phyloP scores from a whole-genome alignment of 2,888 invertebrate genomes.

The Phortica okadai region DNA sequence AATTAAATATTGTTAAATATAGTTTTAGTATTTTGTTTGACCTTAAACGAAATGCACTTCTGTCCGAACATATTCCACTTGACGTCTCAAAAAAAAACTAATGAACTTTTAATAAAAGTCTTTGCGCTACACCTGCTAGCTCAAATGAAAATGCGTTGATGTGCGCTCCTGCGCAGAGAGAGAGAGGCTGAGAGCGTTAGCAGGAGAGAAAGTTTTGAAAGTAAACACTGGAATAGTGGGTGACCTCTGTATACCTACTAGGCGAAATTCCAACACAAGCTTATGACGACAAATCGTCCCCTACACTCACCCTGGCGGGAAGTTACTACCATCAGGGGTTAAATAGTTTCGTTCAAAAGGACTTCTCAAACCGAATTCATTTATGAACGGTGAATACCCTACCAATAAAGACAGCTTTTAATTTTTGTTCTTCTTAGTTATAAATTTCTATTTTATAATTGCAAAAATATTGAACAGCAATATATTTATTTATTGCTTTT shows the following conservation, averaged over 20 bases:
- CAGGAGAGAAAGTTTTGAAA: constrained; percentile 44
- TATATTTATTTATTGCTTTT: too few species aligned
- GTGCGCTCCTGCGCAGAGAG: constrained; percentile 54
- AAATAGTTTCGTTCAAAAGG: too few species aligned
- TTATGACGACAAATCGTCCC: too few species aligned
- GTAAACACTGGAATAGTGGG: constrained; percentile 56
- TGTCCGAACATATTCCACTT: constrained; percentile 47
- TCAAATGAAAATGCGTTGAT: constrained; percentile 47
- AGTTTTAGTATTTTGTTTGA: constrained; percentile 31
- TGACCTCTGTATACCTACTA: constrained; percentile 51
- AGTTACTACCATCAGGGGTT: too few species aligned
- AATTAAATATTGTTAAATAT: neutral
- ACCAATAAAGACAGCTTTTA: too few species aligned
- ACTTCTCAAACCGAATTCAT: too few species aligned
- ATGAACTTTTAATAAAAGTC: constrained; percentile 42
- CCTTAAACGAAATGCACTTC: constrained; percentile 38
- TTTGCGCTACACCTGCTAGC: constrained; percentile 53
- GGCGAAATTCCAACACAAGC: constrained; percentile 21
- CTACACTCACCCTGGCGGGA: too few species aligned
- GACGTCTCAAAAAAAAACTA: constrained; percentile 51
- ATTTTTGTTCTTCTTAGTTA: too few species aligned
- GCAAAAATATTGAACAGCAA: too few species aligned
- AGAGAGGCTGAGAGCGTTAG: too few species aligned
- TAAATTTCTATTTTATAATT: too few species aligned
- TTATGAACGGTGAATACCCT: too few species aligned